These are phyloP conservation scores for Ellobius talpinus DNA, from an alignment of 2,113 vertebrate genomes.

Conservation along the genomic window DNA sequence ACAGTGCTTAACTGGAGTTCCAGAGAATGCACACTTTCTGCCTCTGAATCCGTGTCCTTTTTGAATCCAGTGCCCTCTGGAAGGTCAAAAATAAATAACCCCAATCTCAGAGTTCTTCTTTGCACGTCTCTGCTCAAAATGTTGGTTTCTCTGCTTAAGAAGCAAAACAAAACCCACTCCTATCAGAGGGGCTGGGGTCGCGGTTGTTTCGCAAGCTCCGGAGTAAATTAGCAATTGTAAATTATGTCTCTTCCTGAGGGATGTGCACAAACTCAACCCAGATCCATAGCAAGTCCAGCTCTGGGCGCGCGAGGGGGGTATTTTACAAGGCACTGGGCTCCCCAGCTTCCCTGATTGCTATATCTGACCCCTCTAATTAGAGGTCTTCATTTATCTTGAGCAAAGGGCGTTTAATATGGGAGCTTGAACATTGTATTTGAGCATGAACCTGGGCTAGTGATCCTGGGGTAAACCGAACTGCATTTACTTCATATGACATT, in stretches of 20 bases:
- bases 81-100: slow-evolving; percentile 71
- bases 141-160: not conserved
- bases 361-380: not conserved
- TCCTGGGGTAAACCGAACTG: not conserved
- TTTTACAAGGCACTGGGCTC: not conserved
- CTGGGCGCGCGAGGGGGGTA: not conserved
- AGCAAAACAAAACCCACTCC: not conserved
- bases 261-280: not conserved
- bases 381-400: not conserved
- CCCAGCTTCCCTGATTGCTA: not conserved
- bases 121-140: not conserved
- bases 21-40: not conserved
- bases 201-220: not conserved
- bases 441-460: not conserved
- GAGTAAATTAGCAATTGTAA: not conserved
- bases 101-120: not conserved
- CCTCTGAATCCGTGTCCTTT: not conserved
- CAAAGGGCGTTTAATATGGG: not conserved
- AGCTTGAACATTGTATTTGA: not conserved
- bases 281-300: not conserved
- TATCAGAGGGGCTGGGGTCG: not conserved
- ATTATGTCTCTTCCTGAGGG: not conserved
- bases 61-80: slow-evolving; percentile 50
- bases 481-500: not conserved
- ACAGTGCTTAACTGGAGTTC: slow-evolving; percentile 16